A percentile compares a stretch with the other conserved stretches of the same genome.
Evolutionary conservation across 2,888 invertebrate species (phyloP).

Genomic region (Priapulus caudatus): DNA sequence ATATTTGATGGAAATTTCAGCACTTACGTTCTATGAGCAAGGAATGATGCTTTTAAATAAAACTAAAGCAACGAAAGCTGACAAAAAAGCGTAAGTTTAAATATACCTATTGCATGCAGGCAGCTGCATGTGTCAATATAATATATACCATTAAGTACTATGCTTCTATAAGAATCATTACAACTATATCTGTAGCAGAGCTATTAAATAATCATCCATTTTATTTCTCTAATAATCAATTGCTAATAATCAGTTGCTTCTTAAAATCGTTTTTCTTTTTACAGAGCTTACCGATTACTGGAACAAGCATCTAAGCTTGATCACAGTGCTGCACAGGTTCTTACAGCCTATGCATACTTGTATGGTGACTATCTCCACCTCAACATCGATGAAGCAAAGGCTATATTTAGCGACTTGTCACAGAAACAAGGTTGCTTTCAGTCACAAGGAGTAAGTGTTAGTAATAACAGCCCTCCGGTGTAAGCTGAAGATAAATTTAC

Average conservation of each 20-base stretch:
- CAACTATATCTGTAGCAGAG: too few relatives aligned
- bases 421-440: neutral
- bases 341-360: neutral
- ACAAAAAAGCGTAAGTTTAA: slow-evolving; percentile 3
- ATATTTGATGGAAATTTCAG: neutral
- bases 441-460: too few relatives aligned
- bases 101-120: too few relatives aligned
- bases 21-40: neutral
- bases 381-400: neutral
- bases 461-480: too few relatives aligned
- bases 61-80: slow-evolving; percentile 1
- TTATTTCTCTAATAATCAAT: neutral
- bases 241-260: too few relatives aligned
- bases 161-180: too few relatives aligned
- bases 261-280: neutral
- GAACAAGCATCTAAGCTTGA: neutral
- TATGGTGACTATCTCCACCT: neutral
- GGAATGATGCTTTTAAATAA: neutral
- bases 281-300: neutral
- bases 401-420: neutral
- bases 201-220: neutral
- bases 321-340: neutral
- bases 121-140: too few relatives aligned
- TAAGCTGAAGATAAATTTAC: neutral
- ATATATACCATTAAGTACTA: too few relatives aligned